Conservation (phyloP, 2,797 vertebrate species). For the Euthynnus affinis region DNA sequence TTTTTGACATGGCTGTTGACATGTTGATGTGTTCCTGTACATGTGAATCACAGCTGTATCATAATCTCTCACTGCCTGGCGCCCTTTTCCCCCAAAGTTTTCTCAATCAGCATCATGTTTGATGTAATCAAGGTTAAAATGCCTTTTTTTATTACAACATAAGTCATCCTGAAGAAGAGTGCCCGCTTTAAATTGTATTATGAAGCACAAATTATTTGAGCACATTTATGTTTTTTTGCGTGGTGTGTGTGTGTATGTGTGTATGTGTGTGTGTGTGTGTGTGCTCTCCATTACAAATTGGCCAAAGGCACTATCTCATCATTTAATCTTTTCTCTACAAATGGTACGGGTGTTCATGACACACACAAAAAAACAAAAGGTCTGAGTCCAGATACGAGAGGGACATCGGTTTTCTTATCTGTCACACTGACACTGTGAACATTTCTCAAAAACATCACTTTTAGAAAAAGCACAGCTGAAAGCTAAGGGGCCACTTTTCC, state of each 20-base stretch:
- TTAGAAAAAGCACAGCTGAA: conserved; percentile 68
- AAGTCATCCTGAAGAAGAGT: conserved; percentile 37
- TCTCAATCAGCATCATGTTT: conserved; percentile 35
- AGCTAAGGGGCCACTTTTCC: conserved; percentile 44
- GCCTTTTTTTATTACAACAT: conserved; percentile 49
- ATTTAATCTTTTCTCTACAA: conserved; percentile 13
- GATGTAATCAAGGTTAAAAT: conserved; percentile 49
- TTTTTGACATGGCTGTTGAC: conserved; percentile 77
- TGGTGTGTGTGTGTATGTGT: too few relatives aligned
- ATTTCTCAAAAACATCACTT: conserved; percentile 52
- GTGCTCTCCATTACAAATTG: conserved; percentile 52
- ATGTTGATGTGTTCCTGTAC: conserved; percentile 78
- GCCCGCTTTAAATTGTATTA: conserved; percentile 49
- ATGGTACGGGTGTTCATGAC: conserved; percentile 15
- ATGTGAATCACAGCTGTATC: conserved; percentile 76
- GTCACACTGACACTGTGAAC: conserved; percentile 67
- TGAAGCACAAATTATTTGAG: conserved; percentile 44
- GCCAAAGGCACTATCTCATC: conserved; percentile 38
- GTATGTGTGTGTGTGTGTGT: conserved; percentile 18
- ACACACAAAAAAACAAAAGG: background rate
- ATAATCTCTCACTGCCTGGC: conserved; percentile 72
- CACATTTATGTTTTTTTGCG: conserved; percentile 38
- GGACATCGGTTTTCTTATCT: conserved; percentile 41
- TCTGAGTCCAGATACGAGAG: conserved; percentile 23
- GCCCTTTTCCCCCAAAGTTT: conserved; percentile 43